Percentiles rank a stretch among this genome's conserved stretches.
Conservation (phyloP, 2,113 vertebrate species). For the Redunca redunca region DNA sequence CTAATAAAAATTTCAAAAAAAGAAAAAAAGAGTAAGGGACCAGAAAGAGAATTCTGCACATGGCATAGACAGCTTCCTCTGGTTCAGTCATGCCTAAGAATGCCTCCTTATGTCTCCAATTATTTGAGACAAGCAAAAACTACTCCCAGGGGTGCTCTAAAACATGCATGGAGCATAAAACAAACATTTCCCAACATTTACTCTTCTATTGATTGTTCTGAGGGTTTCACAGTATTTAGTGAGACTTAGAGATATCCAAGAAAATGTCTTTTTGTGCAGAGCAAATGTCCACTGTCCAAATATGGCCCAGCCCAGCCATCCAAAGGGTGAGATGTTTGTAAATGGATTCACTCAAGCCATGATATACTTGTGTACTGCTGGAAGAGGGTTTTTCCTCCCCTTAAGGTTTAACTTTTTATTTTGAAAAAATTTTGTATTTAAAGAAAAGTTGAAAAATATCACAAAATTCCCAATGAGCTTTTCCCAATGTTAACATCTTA, state of each 20-base stretch:
- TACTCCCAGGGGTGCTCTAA: neutral
- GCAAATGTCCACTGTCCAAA: neutral
- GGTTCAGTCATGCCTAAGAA: neutral
- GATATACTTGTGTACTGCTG: neutral
- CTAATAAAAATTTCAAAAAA: neutral
- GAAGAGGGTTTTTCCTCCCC: neutral
- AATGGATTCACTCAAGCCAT: neutral
- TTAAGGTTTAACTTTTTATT: neutral
- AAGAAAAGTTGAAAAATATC: neutral
- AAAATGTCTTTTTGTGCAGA: neutral
- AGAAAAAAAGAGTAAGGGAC: neutral
- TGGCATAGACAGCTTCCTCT: neutral
- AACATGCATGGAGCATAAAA: neutral
- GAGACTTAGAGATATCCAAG: neutral
- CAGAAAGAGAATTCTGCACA: neutral
- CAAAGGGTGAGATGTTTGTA: neutral
- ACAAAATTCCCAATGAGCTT: neutral
- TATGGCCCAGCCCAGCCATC: neutral
- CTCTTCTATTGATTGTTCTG: neutral
- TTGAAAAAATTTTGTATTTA: neutral
- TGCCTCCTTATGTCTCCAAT: neutral
- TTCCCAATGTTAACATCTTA: neutral
- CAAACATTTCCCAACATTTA: neutral
- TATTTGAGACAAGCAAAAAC: neutral
- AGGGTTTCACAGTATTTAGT: neutral